Conservation (phyloP, 2,797 vertebrate genomes). For the Eupleurogrammus muticus region DNA sequence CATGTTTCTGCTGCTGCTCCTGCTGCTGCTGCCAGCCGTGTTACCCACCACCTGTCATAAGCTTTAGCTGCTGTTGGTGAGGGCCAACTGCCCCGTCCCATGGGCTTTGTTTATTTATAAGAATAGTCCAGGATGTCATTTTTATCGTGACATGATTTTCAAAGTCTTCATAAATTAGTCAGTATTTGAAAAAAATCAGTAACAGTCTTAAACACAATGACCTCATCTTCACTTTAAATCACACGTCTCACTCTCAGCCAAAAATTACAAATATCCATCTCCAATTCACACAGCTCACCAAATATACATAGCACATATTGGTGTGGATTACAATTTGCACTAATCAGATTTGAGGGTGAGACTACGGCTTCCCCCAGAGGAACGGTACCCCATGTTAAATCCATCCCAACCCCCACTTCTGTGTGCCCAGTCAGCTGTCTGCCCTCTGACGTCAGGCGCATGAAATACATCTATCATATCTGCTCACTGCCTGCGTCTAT, state of each 20-base stretch:
- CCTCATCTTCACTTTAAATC: background rate
- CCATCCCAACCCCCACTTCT: slow-evolving; percentile 31
- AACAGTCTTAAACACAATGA: background rate
- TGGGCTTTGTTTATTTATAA: slow-evolving; percentile 18
- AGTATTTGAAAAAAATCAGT: background rate
- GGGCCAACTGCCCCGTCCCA: slow-evolving; percentile 61
- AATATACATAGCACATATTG: slow-evolving; percentile 36
- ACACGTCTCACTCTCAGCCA: background rate
- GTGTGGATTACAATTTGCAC: slow-evolving; percentile 46
- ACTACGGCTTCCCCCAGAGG: slow-evolving; percentile 52
- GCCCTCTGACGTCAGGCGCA: slow-evolving; percentile 51
- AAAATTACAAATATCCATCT: slow-evolving; percentile 3
- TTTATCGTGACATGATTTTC: slow-evolving; percentile 17
- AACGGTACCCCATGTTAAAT: slow-evolving; percentile 50
- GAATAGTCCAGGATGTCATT: slow-evolving; percentile 42
- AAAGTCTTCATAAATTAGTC: slow-evolving; percentile 13
- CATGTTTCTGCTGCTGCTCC: slow-evolving; percentile 63
- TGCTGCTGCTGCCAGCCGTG: slow-evolving; percentile 63
- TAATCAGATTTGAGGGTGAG: slow-evolving; percentile 48
- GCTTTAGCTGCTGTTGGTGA: slow-evolving; percentile 63
- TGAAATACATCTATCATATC: slow-evolving; percentile 71
- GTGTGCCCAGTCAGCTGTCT: slow-evolving; percentile 63
- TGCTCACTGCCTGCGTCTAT: slow-evolving; percentile 28
- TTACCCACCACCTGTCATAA: slow-evolving; percentile 73
- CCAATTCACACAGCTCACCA: slow-evolving; percentile 6